Evolutionary conservation across 2,113 vertebrate genomes (phyloP).

Genomic region (Cyanoramphus novaezelandiae): DNA sequence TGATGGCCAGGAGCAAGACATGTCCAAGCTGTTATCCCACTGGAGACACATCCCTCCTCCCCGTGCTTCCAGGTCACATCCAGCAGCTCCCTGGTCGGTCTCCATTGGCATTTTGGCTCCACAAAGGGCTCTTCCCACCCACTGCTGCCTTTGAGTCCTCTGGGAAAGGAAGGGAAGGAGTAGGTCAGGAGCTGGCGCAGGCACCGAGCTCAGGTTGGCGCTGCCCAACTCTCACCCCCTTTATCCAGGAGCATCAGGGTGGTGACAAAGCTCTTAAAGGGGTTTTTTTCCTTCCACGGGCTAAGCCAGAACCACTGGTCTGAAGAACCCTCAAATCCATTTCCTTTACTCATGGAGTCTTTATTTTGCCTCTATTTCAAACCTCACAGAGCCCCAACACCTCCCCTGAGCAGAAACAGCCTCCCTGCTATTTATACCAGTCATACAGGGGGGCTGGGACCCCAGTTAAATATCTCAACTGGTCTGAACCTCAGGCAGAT

Average conservation of each 20-base stretch:
- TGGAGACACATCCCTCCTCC: background rate
- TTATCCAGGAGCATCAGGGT: background rate
- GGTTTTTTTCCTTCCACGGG: fast-evolving
- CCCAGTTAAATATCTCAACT: background rate
- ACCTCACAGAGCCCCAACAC: background rate
- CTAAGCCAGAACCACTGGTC: background rate
- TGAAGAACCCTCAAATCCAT: background rate
- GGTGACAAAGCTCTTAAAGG: background rate
- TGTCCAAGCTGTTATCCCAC: fast-evolving
- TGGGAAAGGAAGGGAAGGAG: background rate
- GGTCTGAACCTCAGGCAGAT: background rate
- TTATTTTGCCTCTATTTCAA: background rate
- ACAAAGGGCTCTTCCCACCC: background rate
- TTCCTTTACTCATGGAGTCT: background rate
- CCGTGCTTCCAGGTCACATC: fast-evolving
- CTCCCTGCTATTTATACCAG: background rate
- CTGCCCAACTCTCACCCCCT: background rate
- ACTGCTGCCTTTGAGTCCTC: background rate
- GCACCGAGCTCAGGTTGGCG: background rate
- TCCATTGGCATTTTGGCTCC: fast-evolving
- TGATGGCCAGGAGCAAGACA: fast-evolving
- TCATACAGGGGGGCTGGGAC: background rate
- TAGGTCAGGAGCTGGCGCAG: background rate
- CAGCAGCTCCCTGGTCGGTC: background rate
- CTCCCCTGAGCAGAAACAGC: background rate